Conservation (phyloP, 1,140 invertebrate species). For the Bombus waltoni region DNA sequence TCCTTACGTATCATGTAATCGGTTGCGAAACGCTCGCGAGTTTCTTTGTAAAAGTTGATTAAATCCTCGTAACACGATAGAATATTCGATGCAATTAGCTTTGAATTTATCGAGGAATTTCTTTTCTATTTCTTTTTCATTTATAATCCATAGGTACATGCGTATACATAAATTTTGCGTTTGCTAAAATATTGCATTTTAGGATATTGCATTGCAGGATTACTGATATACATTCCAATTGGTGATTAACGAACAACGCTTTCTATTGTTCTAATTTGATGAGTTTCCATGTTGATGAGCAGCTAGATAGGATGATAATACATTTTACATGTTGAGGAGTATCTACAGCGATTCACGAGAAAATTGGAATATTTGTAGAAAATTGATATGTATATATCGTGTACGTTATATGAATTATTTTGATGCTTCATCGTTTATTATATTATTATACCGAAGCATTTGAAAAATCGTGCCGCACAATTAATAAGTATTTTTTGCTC, state of each 20-base stretch:
- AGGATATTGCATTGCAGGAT: no score
- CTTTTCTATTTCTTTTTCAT: background rate
- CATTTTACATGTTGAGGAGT: background rate
- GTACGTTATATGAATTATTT: background rate
- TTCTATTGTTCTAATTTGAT: slow-evolving; percentile 3
- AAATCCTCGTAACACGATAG: no score
- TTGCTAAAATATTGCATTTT: background rate
- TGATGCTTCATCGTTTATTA: no score
- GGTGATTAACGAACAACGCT: background rate
- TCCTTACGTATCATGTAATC: slow-evolving; percentile 17
- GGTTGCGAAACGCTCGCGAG: slow-evolving; percentile 1
- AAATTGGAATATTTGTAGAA: background rate
- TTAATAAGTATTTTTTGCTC: no score
- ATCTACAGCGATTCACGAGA: no score
- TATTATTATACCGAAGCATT: no score
- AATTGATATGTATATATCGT: background rate
- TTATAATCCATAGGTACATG: background rate
- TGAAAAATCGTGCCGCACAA: no score
- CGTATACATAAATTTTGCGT: background rate
- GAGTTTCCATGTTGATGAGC: background rate
- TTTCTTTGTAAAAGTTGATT: background rate
- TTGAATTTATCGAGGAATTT: background rate
- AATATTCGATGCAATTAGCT: background rate
- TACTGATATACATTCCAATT: background rate
- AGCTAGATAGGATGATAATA: background rate